Base-by-base conservation (phyloP, 2,888 invertebrate species). In the Chrysolina oricalcia region DNA sequence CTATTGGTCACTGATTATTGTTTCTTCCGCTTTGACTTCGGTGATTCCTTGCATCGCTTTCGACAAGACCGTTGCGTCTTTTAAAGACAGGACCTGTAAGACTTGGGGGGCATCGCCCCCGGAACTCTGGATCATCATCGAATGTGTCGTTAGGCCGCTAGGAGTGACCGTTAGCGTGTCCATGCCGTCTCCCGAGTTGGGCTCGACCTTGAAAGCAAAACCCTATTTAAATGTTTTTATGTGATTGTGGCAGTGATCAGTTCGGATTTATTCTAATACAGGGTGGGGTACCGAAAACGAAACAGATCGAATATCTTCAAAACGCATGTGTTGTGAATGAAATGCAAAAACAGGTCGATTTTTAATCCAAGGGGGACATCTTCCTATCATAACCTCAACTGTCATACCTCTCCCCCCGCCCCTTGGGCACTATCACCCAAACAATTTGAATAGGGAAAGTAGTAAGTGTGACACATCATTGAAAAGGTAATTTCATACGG, bases 11-110 rank as follows among this genome's bases (percentile, higher is more conserved):
- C 88, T 88, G 80, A 89, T 87, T 77, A 90, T 91, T 75, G 93
- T 93, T 75, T 93, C 93, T 87, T 94, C 94, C 70, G 93, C 90
- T 90, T 94, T 94, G 78, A 94, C 93, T 86, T 93, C 94, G 83
- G 92, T 91, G 78, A 92, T 91, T 73, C 89, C 89, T 85, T 92
- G 94, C 94, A 96, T 94, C 72, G 94, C 95, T 89, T 96, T 95
- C 83, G 94, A 93, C 81, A 96, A 91, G 77, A 93, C 93, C 77
- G 95, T 94, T 80, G 95, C 95, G 89, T 96, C 96, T 90, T 96
- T 96, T 79, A 96, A 91, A 75, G 95, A 95, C 85, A 96, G 92
- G 83, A 96, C 96, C 89, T 96, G 96, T 85, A 96, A 91, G 78
- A 93, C 94, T 89, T 96, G 96, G 59, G 94, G 93, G 86, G 94